Percentiles rank a stretch among this genome's conserved stretches.
Evolutionary conservation across 1,140 invertebrate genomes (phyloP).

Genomic region (Drosophila lowei): DNA sequence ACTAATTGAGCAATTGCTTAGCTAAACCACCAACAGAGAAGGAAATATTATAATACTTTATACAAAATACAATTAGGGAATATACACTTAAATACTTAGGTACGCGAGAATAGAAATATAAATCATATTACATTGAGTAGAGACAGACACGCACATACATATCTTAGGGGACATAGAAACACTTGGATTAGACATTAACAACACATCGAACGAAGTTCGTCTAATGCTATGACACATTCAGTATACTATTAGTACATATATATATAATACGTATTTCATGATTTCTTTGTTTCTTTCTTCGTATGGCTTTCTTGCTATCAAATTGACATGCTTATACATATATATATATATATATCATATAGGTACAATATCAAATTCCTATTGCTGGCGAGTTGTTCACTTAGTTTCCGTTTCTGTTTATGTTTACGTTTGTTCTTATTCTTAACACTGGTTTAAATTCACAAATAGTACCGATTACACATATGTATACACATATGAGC

Average conservation of each 20-base stretch:
- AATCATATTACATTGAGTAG: conserved; percentile 23
- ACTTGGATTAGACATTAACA: conserved; percentile 26
- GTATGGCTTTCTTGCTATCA: conserved; percentile 54
- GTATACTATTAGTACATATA: conserved; percentile 31
- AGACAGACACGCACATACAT: conserved; percentile 7
- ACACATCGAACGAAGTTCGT: background rate
- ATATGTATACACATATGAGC: no score
- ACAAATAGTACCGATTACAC: no score
- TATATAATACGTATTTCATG: conserved; percentile 52
- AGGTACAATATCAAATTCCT: conserved; percentile 51
- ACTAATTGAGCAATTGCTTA: conserved; percentile 74
- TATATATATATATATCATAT: conserved; percentile 33
- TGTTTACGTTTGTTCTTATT: conserved; percentile 2
- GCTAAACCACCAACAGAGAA: conserved; percentile 49
- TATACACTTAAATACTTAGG: conserved; percentile 24
- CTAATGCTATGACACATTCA: conserved; percentile 56
- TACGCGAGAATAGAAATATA: conserved; percentile 20
- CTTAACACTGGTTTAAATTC: background rate
- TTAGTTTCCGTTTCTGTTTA: background rate
- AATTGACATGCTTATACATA: conserved; percentile 57
- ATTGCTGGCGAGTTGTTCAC: conserved; percentile 22
- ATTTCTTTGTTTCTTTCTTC: conserved; percentile 35
- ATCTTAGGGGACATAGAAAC: background rate
- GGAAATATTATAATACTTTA: conserved; percentile 56
- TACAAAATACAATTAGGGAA: conserved; percentile 23